These are phyloP conservation scores for Phodopus roborovskii DNA, from an alignment of 2,113 vertebrate genomes.

Conservation along the genomic window DNA sequence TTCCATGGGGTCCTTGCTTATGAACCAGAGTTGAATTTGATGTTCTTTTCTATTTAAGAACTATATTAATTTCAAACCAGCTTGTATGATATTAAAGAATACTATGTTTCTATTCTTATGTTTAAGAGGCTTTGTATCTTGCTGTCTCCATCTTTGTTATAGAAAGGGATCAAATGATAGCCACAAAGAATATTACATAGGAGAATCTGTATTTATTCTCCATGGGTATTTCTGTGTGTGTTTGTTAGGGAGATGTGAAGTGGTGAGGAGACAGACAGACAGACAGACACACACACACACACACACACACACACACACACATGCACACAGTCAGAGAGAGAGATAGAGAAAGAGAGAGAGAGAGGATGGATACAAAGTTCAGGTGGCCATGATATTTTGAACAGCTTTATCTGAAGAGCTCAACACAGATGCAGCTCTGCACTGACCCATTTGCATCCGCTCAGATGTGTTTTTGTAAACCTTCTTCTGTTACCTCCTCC, in stretches of 20 bases:
- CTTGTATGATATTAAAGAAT: background rate
- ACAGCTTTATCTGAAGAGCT: background rate
- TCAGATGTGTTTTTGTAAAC: background rate
- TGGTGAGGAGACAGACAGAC: background rate
- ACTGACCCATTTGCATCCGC: background rate
- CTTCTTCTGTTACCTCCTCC: background rate
- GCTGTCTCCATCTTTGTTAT: background rate
- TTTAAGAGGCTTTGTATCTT: background rate
- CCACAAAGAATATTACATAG: background rate
- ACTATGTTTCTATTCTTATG: background rate
- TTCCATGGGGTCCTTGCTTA: background rate
- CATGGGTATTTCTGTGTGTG: no score
- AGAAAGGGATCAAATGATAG: background rate
- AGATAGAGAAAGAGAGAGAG: background rate
- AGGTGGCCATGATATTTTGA: background rate
- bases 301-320: no score
- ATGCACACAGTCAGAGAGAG: no score
- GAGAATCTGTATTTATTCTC: background rate
- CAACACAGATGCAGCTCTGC: background rate
- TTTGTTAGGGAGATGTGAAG: background rate
- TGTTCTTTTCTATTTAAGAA: background rate
- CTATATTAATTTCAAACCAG: background rate
- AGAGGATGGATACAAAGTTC: background rate
- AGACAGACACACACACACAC: no score
- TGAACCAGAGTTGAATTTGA: conserved; percentile 28